Evolutionary conservation across 2,888 invertebrate species (phyloP).

Genomic region (Pheosia gnoma): DNA sequence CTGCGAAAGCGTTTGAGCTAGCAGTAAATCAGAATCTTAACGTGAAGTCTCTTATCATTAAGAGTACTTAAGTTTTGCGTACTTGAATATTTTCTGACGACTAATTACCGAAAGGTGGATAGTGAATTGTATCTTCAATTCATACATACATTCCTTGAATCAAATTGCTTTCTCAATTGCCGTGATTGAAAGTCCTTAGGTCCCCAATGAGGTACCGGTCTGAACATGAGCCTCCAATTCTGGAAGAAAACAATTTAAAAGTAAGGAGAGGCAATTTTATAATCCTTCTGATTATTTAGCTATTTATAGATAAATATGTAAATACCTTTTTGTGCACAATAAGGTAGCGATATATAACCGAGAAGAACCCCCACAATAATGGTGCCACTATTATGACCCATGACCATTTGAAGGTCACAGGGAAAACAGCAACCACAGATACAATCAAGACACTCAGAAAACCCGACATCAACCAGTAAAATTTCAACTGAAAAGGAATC

Average conservation of each 20-base stretch:
- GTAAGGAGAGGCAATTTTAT: neutral
- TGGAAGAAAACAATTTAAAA: neutral
- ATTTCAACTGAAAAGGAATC: neutral
- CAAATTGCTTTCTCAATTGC: slow-evolving; percentile 2
- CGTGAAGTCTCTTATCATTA: no score
- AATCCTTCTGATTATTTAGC: no score
- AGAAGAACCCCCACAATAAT: neutral
- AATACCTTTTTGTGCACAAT: neutral
- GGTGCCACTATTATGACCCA: neutral
- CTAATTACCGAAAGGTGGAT: neutral
- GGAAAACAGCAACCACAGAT: neutral
- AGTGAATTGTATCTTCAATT: neutral
- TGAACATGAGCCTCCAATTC: slow-evolving; percentile 3
- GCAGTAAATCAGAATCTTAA: no score
- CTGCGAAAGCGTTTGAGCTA: no score
- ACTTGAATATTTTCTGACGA: neutral
- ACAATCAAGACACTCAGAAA: neutral
- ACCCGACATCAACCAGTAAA: neutral
- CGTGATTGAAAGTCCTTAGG: neutral
- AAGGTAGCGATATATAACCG: neutral
- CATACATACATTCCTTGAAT: slow-evolving; percentile 3
- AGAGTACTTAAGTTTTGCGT: neutral
- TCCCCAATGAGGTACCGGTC: slow-evolving; percentile 4
- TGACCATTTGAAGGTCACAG: neutral
- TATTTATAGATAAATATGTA: neutral